Evolutionary conservation across 2,888 invertebrate species (phyloP), one percentile per base, ranked within the genome.

Genomic region (Crepidodera aurea): DNA sequence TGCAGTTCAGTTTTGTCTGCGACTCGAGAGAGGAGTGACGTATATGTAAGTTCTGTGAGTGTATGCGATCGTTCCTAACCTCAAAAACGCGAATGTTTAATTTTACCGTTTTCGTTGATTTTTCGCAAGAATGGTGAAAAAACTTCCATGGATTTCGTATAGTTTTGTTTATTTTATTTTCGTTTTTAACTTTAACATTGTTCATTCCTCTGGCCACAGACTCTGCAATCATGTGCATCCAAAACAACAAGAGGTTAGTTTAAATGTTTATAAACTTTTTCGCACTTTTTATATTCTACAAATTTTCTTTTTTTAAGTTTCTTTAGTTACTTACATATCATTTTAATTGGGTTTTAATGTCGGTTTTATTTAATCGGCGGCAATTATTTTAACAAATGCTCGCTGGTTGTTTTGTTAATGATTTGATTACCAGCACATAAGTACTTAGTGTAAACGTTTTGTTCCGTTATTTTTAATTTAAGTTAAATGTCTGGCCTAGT

Each of bases 231-330:
- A 77, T 69, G 67, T 69, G 55, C 75, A 75, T 68, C 77, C 77
- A 6, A 77, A 75, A 71, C 73, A 74, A 68, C 66, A 74, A 65
- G 73, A 76, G 75, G 76, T 76, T 66, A 71, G 71, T 69, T 65
- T 55, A 29, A 39, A 7, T 51, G 37, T 57, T 62, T 57, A 25
- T 39, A 46, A 58, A 51, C 29, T 51, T 44, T 39, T 48, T 19
- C 18, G 19, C 7, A 25, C 25, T 25, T 25, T 25, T 25, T 3
- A n/a, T n/a, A 5, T 25, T 25, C 25, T 25, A 25, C 7, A 5
- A 25, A 32, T n/a, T 22, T 57, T 57, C 13, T 16, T 42, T 42
- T 7, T 29, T 25, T 12, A 25, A n/a, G 10, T 19, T 46, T 25
- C 13, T 34, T 19, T 48, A 32, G n/a, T 46, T 42, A 10, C 16